Evolutionary conservation across 2,113 vertebrate genomes (phyloP).

Genomic region (Desmodus rotundus): DNA sequence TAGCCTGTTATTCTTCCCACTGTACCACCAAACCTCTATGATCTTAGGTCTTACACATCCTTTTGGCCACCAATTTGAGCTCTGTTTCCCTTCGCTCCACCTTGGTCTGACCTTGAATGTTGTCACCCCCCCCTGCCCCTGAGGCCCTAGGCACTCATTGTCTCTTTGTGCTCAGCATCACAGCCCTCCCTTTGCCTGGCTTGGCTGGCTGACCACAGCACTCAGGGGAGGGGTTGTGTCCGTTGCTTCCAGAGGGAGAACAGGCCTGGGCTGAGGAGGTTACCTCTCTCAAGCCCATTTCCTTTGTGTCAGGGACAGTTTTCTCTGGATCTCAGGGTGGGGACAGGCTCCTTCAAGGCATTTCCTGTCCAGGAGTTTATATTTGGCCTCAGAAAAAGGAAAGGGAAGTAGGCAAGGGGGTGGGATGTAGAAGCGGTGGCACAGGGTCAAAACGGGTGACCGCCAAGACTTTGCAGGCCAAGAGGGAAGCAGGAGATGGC

Average conservation of each 20-base stretch:
- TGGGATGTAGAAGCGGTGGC: conserved; percentile 10
- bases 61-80: neutral
- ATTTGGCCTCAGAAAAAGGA: conserved; percentile 76
- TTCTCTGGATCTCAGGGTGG: conserved; percentile 77
- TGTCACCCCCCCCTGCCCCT: neutral
- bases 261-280: neutral
- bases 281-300: conserved; percentile 54
- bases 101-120: neutral
- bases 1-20: neutral
- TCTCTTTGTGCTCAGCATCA: neutral
- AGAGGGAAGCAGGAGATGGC: neutral
- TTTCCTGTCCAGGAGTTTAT: conserved; percentile 83
- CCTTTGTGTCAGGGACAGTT: conserved; percentile 79
- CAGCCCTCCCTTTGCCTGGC: neutral
- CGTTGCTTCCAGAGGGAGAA: neutral
- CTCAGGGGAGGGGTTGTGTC: neutral
- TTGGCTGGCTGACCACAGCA: too few species aligned
- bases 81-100: neutral
- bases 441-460: conserved; percentile 18
- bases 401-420: conserved; percentile 61
- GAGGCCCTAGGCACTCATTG: neutral
- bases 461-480: neutral
- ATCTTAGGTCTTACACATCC: neutral
- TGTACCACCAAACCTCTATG: neutral
- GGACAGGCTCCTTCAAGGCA: conserved; percentile 79